Base-by-base conservation (phyloP, 2,888 invertebrate species). In the Caenorhabditis panamensis region DNA sequence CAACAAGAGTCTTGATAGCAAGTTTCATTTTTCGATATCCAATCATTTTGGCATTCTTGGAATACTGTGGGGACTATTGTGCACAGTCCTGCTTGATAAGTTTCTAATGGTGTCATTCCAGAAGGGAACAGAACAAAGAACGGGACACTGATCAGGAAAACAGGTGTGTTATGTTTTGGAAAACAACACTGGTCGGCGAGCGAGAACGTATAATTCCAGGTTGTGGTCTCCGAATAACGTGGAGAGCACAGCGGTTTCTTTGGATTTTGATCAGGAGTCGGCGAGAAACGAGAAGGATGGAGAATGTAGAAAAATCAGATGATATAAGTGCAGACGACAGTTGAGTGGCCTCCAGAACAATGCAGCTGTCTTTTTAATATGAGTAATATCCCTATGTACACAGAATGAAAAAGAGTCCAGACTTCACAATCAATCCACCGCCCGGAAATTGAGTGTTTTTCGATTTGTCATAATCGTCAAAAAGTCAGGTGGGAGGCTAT, bases 1-100 rank as follows among this genome's bases (percentile, higher is more conserved):
- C 75, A 75, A 31, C 75, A 75, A 0, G 75, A 66, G 44, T 75
- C 75, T 18, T 66, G 66, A 18, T 66, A 75, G 37, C 75, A 75
- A 3, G 75, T 66, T 16, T 66, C 75, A 9, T 51, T 58, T 22
- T 53, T 51, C 2, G 75, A 75, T 16, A 75, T 75, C 66, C 51
- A 41, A n/a, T 75, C 75, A 22, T 75, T 75, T 6, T n/a, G 2
- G 41, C 75, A 75, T n/a, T 4, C 11, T 54, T 75, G 49, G 0
- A 16, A 13, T 31, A 49, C 64, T 2, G 49, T 66, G 1, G 75
- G 22, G 9, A 66, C 31, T 6, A 75, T 66, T 20, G 75, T 61
- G n/a, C 75, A 75, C 5, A 61, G 22, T 31, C 31, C 31, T 1
- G 66, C 67, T 28, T 66, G 36, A n/a, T 66, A 62, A 2, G 28